These are phyloP conservation scores for Piezodorus guildinii DNA, from an alignment of 1,140 invertebrate species.

Conservation along the genomic window DNA sequence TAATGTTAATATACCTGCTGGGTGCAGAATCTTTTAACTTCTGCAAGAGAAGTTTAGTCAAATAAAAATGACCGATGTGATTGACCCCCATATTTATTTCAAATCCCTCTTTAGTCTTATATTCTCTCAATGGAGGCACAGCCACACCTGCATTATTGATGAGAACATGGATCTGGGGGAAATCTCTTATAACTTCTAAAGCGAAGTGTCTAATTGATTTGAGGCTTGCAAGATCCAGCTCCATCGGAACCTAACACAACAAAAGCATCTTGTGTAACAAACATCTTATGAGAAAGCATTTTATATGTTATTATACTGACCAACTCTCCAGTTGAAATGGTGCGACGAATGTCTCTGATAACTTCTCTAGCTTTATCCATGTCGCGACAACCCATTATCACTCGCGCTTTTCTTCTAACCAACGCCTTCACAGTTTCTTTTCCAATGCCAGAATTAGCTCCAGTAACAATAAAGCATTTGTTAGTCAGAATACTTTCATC, in stretches of 20 bases:
- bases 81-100: constrained; percentile 73
- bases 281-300: too few relatives aligned
- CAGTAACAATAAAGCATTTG: constrained; percentile 51
- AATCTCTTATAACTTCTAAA: constrained; percentile 46
- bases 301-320: constrained; percentile 33
- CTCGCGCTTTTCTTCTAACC: constrained; percentile 48
- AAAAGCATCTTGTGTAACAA: too few relatives aligned
- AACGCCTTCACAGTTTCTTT: constrained; percentile 58
- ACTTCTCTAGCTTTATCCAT: constrained; percentile 45
- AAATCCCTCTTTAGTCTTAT: constrained; percentile 63
- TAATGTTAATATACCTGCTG: constrained; percentile 38
- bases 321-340: constrained; percentile 44
- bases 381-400: constrained; percentile 63
- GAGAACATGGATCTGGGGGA: constrained; percentile 52
- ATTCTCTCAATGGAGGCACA: constrained; percentile 35
- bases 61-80: constrained; percentile 71
- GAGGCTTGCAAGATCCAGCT: constrained; percentile 58
- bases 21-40: constrained; percentile 47
- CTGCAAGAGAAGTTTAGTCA: constrained; percentile 65
- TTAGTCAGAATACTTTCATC: constrained; percentile 28
- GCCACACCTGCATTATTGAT: constrained; percentile 67
- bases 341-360: constrained; percentile 45
- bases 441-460: constrained; percentile 69
- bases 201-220: constrained; percentile 57
- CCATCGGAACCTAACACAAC: constrained; percentile 48